These are phyloP conservation scores for Indicator indicator DNA, from an alignment of 2,113 vertebrate species.

Conservation along the genomic window DNA sequence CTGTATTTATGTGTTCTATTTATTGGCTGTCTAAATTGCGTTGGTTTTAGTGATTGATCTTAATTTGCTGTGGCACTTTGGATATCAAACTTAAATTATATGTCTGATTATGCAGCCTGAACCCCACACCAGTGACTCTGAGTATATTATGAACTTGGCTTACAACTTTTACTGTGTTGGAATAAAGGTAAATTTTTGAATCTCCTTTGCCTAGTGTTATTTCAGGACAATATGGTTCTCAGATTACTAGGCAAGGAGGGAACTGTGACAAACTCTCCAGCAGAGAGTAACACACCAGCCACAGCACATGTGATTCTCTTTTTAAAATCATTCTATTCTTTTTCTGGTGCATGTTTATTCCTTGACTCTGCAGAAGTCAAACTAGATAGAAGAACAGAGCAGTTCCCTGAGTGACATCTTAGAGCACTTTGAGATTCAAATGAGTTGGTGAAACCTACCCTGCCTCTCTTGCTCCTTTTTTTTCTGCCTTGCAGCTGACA, in stretches of 20 bases:
- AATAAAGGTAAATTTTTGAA: not conserved
- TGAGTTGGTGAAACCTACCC: not conserved
- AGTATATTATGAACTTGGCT: not conserved
- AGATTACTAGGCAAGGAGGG: not conserved
- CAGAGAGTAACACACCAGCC: not conserved
- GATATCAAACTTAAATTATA: not conserved
- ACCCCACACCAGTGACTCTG: not conserved
- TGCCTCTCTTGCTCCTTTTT: not conserved
- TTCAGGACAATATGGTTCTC: not conserved
- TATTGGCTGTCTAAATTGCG: not conserved
- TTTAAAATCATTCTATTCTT: rapidly evolving
- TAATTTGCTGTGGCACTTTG: not conserved
- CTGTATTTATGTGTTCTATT: not conserved
- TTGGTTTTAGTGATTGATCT: not conserved
- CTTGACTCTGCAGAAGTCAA: not conserved
- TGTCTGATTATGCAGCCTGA: not conserved
- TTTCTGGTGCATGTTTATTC: not conserved
- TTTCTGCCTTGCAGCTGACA: not conserved
- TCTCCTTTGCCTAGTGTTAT: not conserved
- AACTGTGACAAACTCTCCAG: not conserved
- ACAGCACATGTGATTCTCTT: not conserved
- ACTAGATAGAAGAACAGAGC: not conserved
- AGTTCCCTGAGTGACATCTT: not conserved
- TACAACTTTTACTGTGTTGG: not conserved
- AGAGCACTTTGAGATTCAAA: not conserved